Percentiles rank a stretch among this genome's conserved stretches.
These are phyloP conservation scores for Agonum fuliginosum DNA, from an alignment of 2,888 invertebrate genomes.

Conservation along the genomic window DNA sequence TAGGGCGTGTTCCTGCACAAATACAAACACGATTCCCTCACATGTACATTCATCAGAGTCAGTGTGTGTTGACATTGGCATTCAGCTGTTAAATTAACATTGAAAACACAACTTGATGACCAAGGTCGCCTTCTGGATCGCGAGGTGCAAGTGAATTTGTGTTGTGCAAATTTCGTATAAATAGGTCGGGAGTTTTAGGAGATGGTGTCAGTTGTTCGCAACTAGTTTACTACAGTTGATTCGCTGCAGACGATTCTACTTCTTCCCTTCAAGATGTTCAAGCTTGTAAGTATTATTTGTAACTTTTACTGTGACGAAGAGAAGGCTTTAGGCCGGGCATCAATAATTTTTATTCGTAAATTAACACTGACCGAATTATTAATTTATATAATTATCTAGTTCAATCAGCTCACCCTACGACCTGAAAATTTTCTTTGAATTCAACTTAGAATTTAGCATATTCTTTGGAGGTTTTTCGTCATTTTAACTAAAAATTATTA, in stretches of 20 bases:
- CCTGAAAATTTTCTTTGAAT: too few relatives aligned
- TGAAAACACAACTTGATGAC: constrained; percentile 37
- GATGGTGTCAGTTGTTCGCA: constrained; percentile 21
- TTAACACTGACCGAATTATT: too few relatives aligned
- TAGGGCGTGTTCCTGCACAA: constrained; percentile 21
- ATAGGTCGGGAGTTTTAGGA: constrained; percentile 21
- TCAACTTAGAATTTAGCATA: too few relatives aligned
- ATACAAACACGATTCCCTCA: background rate
- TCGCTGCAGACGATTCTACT: constrained; percentile 33
- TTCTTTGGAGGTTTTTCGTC: too few relatives aligned
- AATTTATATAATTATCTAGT: too few relatives aligned
- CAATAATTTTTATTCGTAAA: too few relatives aligned
- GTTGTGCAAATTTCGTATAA: constrained; percentile 38
- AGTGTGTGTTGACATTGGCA: constrained; percentile 38
- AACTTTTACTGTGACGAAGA: constrained; percentile 4
- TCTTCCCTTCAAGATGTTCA: constrained; percentile 25
- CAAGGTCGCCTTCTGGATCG: constrained; percentile 20
- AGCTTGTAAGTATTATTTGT: constrained; percentile 40
- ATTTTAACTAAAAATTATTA: too few relatives aligned
- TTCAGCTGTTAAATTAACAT: constrained; percentile 45
- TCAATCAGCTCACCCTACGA: too few relatives aligned
- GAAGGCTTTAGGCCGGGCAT: too few relatives aligned
- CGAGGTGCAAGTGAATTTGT: constrained; percentile 40
- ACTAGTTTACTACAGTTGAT: constrained; percentile 5
- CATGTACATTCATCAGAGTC: background rate